Evolutionary conservation across 2,797 vertebrate genomes (phyloP).

Genomic region (Neoniphon sammara): DNA sequence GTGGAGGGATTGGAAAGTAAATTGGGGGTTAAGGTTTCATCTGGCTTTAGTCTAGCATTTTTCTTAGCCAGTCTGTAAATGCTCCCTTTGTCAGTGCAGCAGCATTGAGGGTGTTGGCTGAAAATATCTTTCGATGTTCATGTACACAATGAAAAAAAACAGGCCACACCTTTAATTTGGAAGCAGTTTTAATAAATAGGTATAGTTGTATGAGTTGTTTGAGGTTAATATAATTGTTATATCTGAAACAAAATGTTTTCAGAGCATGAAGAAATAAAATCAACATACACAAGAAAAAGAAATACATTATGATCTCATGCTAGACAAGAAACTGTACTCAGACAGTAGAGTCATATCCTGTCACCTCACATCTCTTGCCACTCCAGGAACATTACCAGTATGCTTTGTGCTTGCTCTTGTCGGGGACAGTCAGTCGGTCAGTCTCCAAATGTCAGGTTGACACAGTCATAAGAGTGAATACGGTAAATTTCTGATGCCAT

Average conservation of each 20-base stretch:
- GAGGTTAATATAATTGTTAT: slow-evolving; percentile 78
- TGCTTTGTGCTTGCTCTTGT: slow-evolving; percentile 51
- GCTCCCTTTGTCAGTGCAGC: too few relatives aligned
- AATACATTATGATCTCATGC: slow-evolving; percentile 73
- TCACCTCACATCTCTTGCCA: slow-evolving; percentile 50
- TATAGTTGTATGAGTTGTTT: slow-evolving; percentile 67
- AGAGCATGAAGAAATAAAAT: slow-evolving; percentile 70
- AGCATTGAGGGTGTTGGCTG: background rate
- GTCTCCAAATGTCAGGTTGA: slow-evolving; percentile 34
- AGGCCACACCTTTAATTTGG: slow-evolving; percentile 49
- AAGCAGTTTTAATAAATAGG: slow-evolving; percentile 81
- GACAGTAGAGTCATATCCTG: slow-evolving; percentile 40
- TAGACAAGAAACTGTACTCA: slow-evolving; percentile 56
- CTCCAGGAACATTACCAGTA: slow-evolving; percentile 25
- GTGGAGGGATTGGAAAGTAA: background rate
- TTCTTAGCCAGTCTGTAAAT: too few relatives aligned
- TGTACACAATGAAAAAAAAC: background rate
- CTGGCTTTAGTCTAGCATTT: too few relatives aligned
- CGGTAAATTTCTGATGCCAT: slow-evolving; percentile 18
- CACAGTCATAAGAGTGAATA: slow-evolving; percentile 4
- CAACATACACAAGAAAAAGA: slow-evolving; percentile 68
- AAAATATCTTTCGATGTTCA: background rate
- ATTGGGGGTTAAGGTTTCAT: too few relatives aligned
- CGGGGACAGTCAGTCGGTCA: slow-evolving; percentile 22
- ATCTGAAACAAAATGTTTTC: slow-evolving; percentile 64